Conservation (phyloP, 2,888 invertebrate species). For the Drosophila glabriapex region DNA sequence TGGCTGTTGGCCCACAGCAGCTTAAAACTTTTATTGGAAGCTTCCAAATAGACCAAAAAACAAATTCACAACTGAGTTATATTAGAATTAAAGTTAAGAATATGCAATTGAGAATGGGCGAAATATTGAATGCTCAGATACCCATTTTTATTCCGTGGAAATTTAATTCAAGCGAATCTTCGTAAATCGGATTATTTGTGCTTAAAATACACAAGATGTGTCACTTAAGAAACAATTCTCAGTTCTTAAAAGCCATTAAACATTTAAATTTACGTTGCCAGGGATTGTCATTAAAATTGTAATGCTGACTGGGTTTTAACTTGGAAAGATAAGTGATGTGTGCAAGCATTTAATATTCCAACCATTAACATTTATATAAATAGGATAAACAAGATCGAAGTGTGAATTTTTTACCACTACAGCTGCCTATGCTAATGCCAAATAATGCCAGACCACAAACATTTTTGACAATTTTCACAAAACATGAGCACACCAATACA, state of each 20-base stretch:
- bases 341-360: not conserved
- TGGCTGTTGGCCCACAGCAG: constrained; percentile 7
- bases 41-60: constrained; percentile 12
- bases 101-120: not conserved
- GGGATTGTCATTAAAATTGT: not conserved
- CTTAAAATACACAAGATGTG: not conserved
- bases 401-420: not conserved
- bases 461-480: constrained; percentile 45
- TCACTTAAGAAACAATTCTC: not conserved
- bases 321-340: not conserved
- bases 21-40: constrained; percentile 40
- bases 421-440: constrained; percentile 20
- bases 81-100: not conserved
- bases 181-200: not conserved
- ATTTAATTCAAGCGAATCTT: not conserved
- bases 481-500: constrained; percentile 3
- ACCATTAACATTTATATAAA: not conserved
- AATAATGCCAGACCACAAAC: constrained; percentile 28
- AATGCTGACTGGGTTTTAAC: not conserved
- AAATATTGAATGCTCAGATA: not conserved
- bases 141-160: not conserved
- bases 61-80: not conserved
- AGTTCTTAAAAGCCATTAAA: not conserved
- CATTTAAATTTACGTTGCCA: not conserved
- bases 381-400: not conserved